These are phyloP conservation scores for Avahi laniger DNA, from an alignment of 2,797 vertebrate genomes.

Conservation along the genomic window DNA sequence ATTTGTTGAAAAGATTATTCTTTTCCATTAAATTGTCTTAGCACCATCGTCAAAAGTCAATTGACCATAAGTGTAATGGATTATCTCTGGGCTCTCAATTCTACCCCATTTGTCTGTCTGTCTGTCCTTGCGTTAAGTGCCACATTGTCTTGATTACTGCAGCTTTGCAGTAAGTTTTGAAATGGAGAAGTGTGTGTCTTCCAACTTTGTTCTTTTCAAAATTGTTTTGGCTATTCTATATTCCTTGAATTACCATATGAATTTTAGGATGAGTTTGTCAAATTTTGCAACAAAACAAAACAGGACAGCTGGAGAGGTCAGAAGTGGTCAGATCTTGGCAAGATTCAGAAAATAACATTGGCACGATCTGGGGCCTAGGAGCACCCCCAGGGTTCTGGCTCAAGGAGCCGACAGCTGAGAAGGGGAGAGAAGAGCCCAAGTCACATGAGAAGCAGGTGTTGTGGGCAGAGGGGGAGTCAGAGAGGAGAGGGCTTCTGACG, in stretches of 20 bases:
- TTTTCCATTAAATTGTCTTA: neutral
- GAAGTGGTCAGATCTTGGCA: neutral
- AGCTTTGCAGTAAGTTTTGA: neutral
- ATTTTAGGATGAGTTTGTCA: conserved; percentile 7
- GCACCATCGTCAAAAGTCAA: neutral
- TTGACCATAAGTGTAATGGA: neutral
- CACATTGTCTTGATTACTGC: neutral
- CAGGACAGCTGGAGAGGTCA: neutral
- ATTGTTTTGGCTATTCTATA: neutral
- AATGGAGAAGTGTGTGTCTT: neutral
- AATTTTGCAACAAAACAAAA: neutral
- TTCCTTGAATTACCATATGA: neutral
- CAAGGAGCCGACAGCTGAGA: neutral
- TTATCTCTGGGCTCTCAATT: neutral
- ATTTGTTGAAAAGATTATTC: neutral
- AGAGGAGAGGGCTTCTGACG: neutral
- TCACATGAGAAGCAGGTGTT: neutral
- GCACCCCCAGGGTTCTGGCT: neutral
- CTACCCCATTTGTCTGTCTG: neutral
- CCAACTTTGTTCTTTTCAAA: neutral
- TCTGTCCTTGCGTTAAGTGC: neutral
- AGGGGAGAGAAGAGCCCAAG: too few species aligned
- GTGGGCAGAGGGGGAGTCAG: neutral
- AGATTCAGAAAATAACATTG: neutral
- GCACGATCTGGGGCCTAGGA: neutral